Evolutionary conservation across 2,797 vertebrate species (phyloP).

Genomic region (Picus viridis): DNA sequence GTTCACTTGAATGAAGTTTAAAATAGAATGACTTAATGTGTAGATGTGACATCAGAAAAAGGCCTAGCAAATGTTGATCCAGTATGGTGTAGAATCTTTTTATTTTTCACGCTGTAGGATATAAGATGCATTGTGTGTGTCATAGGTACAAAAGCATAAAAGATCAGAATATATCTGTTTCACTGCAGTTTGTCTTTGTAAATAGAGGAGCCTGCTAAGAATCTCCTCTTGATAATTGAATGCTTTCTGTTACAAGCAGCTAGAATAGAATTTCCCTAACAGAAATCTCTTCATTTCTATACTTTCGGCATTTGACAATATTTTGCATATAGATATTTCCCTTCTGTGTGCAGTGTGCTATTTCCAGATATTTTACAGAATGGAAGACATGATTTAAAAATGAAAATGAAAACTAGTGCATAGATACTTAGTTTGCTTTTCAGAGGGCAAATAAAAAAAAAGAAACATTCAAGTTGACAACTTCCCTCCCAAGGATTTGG

Average conservation of each 20-base stretch:
- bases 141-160: not conserved
- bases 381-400: not conserved
- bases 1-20: not conserved
- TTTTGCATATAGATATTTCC: not conserved
- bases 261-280: not conserved
- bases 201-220: not conserved
- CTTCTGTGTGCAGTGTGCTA: fast-evolving
- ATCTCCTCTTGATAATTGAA: not conserved
- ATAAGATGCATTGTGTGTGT: not conserved
- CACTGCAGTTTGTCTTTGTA: not conserved
- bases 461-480: constrained; percentile 59
- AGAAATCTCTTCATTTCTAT: fast-evolving
- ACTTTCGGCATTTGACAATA: not conserved
- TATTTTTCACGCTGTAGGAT: not conserved
- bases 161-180: not conserved
- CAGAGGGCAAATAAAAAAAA: constrained; percentile 18
- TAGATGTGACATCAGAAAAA: not conserved
- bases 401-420: fast-evolving
- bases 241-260: not conserved
- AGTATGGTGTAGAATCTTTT: not conserved
- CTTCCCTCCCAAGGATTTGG: constrained; percentile 57
- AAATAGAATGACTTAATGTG: not conserved
- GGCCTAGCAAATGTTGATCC: not conserved
- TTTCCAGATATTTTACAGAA: not conserved
- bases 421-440: not conserved